A percentile compares a stretch with the other conserved stretches of the same genome.
phyloP scores from a whole-genome alignment of 2,797 vertebrate genomes.

The Urocyon cinereoargenteus region DNA sequence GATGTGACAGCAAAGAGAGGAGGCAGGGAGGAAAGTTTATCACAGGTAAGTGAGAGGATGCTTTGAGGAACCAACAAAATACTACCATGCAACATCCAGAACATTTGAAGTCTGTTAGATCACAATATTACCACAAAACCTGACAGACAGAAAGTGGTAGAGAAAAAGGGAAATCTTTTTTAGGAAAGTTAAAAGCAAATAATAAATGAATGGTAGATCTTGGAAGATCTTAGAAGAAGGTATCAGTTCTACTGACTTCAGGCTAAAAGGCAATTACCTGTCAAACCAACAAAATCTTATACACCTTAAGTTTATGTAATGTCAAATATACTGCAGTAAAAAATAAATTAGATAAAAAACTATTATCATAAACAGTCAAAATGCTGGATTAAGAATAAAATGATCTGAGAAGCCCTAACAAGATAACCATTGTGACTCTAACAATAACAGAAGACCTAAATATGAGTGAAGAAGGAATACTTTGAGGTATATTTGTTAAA shows the following conservation, averaged over 20 bases:
- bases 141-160: background rate
- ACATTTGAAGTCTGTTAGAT: background rate
- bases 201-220: background rate
- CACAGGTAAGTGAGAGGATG: background rate
- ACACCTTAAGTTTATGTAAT: background rate
- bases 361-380: background rate
- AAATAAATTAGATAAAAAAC: background rate
- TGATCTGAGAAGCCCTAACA: background rate
- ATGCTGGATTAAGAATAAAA: background rate
- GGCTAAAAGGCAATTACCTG: background rate
- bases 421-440: background rate
- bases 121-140: background rate
- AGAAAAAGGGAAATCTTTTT: background rate
- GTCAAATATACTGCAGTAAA: background rate
- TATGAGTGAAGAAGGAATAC: background rate
- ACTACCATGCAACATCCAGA: background rate
- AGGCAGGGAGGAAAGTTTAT: fast-evolving
- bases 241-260: background rate
- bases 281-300: background rate
- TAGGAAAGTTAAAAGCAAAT: background rate
- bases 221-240: background rate
- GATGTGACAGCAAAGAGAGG: background rate
- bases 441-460: background rate
- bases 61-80: background rate
- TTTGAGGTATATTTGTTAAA: constrained; percentile 12